Evolutionary conservation across 2,797 vertebrate species (phyloP).

Genomic region (Mormyrus proboscirostris): DNA sequence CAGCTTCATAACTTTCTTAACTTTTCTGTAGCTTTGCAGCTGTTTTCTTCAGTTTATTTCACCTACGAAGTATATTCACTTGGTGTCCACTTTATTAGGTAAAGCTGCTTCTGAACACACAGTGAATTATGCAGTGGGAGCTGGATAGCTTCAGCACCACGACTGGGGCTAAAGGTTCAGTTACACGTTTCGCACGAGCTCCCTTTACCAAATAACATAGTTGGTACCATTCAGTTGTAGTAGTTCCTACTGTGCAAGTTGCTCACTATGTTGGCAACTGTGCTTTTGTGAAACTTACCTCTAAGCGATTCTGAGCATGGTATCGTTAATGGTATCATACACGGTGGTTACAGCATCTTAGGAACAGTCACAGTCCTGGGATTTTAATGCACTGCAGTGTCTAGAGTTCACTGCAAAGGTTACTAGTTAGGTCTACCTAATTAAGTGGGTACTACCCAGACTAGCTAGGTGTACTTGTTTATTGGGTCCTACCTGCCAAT

Average conservation of each 20-base stretch:
- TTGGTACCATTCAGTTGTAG: neutral
- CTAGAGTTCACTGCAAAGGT: neutral
- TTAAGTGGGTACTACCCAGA: neutral
- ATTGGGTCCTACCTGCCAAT: neutral
- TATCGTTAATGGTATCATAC: neutral
- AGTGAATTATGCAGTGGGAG: neutral
- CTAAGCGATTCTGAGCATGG: neutral
- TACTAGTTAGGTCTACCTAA: neutral
- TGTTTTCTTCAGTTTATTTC: neutral
- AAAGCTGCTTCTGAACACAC: neutral
- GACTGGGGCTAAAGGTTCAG: neutral
- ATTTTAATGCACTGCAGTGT: neutral
- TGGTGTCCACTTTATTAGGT: neutral
- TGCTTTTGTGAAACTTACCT: neutral
- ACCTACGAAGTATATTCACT: neutral
- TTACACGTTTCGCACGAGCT: neutral
- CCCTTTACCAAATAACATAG: neutral
- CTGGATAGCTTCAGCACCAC: neutral
- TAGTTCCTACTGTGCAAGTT: neutral
- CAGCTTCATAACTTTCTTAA: neutral
- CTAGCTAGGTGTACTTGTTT: neutral
- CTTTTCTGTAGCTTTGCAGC: neutral
- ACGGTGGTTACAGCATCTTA: neutral
- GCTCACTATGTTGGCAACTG: neutral
- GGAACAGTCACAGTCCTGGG: neutral